These are phyloP conservation scores for Venturia canescens DNA, from an alignment of 1,140 invertebrate genomes.

Conservation along the genomic window DNA sequence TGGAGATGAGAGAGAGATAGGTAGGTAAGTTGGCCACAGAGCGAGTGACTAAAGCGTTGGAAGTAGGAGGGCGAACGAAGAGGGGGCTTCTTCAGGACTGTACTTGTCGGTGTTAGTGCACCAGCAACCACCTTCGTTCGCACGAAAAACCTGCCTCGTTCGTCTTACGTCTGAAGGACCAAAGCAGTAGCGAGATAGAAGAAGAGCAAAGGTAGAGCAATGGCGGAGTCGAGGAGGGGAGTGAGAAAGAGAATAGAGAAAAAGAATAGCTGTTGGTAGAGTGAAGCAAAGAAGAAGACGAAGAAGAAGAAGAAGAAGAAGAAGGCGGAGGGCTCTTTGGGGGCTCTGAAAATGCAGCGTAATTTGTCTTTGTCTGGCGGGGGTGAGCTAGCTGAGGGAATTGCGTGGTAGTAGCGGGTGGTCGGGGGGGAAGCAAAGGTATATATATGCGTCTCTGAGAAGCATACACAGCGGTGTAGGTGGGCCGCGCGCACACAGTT, in stretches of 20 bases:
- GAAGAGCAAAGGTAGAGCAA: neutral
- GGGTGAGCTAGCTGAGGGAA: constrained; percentile 59
- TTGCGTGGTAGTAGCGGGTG: constrained; percentile 55
- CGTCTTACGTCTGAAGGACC: constrained; percentile 20
- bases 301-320: constrained; percentile 54
- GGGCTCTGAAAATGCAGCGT: constrained; percentile 76
- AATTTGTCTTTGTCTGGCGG: constrained; percentile 77
- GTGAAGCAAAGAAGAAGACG: constrained; percentile 49
- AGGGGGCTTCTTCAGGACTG: constrained; percentile 25
- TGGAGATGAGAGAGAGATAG: constrained; percentile 58
- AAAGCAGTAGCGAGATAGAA: constrained; percentile 43
- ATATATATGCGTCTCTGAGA: constrained; percentile 34
- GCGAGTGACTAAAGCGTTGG: constrained; percentile 46
- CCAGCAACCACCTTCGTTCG: constrained; percentile 7
- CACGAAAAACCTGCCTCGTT: constrained; percentile 18
- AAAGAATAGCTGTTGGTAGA: constrained; percentile 41
- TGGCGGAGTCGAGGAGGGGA: neutral
- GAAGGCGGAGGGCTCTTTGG: constrained; percentile 67
- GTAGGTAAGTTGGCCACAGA: constrained; percentile 50
- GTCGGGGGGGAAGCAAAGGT: constrained; percentile 45
- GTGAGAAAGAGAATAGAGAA: constrained; percentile 53
- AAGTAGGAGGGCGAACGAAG: constrained; percentile 42
- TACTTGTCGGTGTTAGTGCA: neutral
- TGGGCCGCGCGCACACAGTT: constrained; percentile 49
- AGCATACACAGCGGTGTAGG: constrained; percentile 48